Percentiles rank a stretch among this genome's conserved stretches.
Conservation (phyloP, 1,140 invertebrate species). For the Heterodera schachtii region DNA sequence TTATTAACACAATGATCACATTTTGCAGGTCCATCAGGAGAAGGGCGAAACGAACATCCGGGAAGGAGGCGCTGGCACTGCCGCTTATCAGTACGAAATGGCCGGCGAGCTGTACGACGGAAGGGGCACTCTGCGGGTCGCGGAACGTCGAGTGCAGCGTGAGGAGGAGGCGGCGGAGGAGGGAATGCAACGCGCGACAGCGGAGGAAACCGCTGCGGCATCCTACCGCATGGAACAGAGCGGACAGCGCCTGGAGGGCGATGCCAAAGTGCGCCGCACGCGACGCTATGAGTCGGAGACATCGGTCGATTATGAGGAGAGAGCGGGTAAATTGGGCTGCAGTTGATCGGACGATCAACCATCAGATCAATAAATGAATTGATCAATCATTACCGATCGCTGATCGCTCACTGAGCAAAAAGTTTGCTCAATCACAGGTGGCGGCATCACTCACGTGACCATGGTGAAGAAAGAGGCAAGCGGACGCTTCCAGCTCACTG, state of each 20-base stretch:
- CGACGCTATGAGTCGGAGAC: constrained; percentile 45
- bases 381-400: not conserved
- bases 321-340: constrained; percentile 2
- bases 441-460: constrained; percentile 54
- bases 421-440: constrained; percentile 21
- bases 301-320: constrained; percentile 38
- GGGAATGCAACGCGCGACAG: not conserved
- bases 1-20: too few relatives aligned
- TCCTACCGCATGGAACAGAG: constrained; percentile 32
- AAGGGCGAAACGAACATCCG: not conserved
- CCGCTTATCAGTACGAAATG: constrained; percentile 16
- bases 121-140: constrained; percentile 22
- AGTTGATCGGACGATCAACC: not conserved
- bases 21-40: not conserved
- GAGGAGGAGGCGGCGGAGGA: constrained; percentile 19
- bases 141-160: not conserved
- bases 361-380: not conserved
- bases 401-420: constrained; percentile 16
- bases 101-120: constrained; percentile 30
- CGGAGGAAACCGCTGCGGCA: constrained; percentile 15
- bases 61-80: constrained; percentile 17
- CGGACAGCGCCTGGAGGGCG: constrained; percentile 40
- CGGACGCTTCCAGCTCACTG: constrained; percentile 46
- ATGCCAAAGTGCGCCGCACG: constrained; percentile 32
- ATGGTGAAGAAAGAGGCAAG: constrained; percentile 47